Conservation (phyloP, 2,888 invertebrate genomes). For the Plagodis dolabraria region DNA sequence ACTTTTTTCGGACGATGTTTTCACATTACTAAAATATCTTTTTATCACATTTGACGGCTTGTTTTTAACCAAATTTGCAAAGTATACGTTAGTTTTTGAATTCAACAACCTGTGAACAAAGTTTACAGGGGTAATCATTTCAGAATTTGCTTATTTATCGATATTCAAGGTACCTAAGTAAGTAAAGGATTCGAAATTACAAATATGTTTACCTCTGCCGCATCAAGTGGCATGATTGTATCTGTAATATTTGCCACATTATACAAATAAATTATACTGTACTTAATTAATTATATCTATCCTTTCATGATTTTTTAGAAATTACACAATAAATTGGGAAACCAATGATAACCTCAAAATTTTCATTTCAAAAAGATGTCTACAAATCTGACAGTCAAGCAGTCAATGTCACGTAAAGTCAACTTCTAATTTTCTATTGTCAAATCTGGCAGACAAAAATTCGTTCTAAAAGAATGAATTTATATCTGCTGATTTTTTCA, state of each 20-base stretch:
- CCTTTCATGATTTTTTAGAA: conserved; percentile 15
- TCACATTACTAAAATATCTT: conserved; percentile 61
- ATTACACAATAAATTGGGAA: conserved; percentile 4
- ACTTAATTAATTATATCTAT: neutral
- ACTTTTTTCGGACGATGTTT: conserved; percentile 56
- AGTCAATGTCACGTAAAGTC: neutral
- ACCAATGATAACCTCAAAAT: conserved; percentile 6
- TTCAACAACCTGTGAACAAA: conserved; percentile 64
- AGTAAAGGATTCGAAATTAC: conserved; percentile 20
- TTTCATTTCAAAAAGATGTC: too few relatives aligned
- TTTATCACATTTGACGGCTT: conserved; percentile 61
- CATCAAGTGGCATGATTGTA: conserved; percentile 58
- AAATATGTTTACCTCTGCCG: conserved; percentile 63
- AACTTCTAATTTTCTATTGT: neutral
- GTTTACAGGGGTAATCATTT: conserved; percentile 2
- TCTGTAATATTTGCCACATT: conserved; percentile 77
- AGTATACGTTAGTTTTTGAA: conserved; percentile 57
- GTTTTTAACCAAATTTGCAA: conserved; percentile 61
- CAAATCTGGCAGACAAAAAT: neutral
- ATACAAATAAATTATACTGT: conserved; percentile 29
- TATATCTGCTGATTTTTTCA: too few relatives aligned
- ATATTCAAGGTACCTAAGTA: conserved; percentile 3
- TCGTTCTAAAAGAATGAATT: neutral
- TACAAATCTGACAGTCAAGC: too few relatives aligned
- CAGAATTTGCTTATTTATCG: conserved; percentile 3